Evolutionary conservation across 2,113 vertebrate species (phyloP), one percentile per base, ranked within the genome.

Genomic region (Oryzias woworae): DNA sequence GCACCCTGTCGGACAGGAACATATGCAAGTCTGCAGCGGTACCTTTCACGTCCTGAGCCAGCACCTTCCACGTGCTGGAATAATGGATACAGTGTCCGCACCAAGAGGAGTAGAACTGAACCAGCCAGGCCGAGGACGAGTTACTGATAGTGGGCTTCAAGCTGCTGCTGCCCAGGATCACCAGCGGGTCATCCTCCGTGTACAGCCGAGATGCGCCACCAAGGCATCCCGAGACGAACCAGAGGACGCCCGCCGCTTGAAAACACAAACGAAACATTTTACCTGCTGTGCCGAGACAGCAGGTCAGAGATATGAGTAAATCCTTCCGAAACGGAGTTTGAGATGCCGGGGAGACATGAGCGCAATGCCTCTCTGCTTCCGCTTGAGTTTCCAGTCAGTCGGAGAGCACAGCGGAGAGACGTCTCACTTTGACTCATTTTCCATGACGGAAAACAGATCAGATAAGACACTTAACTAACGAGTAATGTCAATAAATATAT

Each of bases 61-160:
- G 85, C 5, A 89, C 91, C 74, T 92, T 94, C 96, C 96, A 98
- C 44, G 94, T 95, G 81, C 93, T 91, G 65, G 96, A 96, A 89
- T 95, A 98, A 87, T 93, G 93, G 89, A 95, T 81, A 86, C 96
- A 98, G 90, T 98, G 96, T 47, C 96, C 95, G 70, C 96, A 98
- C 92, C 95, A 95, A 61, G 95, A 97, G 16, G 95, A 96, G 90
- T 92, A 97, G 85, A 98, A 98, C 94, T 98, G 95, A 82, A 97
- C 77, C 24, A 97, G 81, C 96, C 96, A 98, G 71, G 95, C 95
- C 62, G 92, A 85, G 31, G 94, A 92, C 17, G 95, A 94, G 91
- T 95, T 95, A 17, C 57, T 77, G 62, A 96, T 81, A 56, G 90
- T 83, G 55, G 52, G 60, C 75, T 89, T 89, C 63, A 95, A 76